These are phyloP conservation scores for Plectrocnemia conspersa DNA, from an alignment of 1,140 invertebrate species.

Conservation along the genomic window DNA sequence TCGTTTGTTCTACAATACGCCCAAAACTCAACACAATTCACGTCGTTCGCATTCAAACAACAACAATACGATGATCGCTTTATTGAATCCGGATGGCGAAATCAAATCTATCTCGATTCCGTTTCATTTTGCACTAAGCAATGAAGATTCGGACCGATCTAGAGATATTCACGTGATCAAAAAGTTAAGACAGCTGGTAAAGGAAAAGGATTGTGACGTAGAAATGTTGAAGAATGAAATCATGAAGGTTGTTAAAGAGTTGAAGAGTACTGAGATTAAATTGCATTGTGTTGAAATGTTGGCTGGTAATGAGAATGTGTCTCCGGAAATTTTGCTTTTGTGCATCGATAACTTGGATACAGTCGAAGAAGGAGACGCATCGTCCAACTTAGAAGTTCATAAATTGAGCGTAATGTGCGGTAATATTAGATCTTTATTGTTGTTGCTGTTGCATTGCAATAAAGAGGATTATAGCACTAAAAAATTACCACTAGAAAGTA, in stretches of 20 bases:
- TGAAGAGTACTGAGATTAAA: slow-evolving; percentile 70
- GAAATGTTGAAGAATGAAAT: slow-evolving; percentile 53
- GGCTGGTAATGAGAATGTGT: slow-evolving; percentile 57
- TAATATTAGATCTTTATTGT: slow-evolving; percentile 37
- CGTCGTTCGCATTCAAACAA: slow-evolving; percentile 56
- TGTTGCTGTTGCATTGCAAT: neutral
- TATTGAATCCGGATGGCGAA: slow-evolving; percentile 76
- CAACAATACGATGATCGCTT: slow-evolving; percentile 57
- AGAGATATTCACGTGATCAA: slow-evolving; percentile 83
- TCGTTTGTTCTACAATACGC: slow-evolving; percentile 59
- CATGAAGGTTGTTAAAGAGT: slow-evolving; percentile 54
- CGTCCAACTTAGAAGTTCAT: slow-evolving; percentile 20
- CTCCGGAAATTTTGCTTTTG: slow-evolving; percentile 51
- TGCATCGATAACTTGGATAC: slow-evolving; percentile 50
- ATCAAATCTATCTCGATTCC: slow-evolving; percentile 80
- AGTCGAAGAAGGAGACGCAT: slow-evolving; percentile 36
- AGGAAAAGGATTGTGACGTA: slow-evolving; percentile 42
- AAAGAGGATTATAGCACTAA: neutral
- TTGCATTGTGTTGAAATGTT: slow-evolving; percentile 69
- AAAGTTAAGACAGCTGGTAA: slow-evolving; percentile 66
- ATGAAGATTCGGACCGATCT: slow-evolving; percentile 78
- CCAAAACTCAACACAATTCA: slow-evolving; percentile 46
- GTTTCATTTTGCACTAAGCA: slow-evolving; percentile 84
- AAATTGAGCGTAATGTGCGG: slow-evolving; percentile 35
- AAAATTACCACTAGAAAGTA: neutral